These are phyloP conservation scores for Yponomeuta malinellus DNA, from an alignment of 2,888 invertebrate species.

Conservation along the genomic window DNA sequence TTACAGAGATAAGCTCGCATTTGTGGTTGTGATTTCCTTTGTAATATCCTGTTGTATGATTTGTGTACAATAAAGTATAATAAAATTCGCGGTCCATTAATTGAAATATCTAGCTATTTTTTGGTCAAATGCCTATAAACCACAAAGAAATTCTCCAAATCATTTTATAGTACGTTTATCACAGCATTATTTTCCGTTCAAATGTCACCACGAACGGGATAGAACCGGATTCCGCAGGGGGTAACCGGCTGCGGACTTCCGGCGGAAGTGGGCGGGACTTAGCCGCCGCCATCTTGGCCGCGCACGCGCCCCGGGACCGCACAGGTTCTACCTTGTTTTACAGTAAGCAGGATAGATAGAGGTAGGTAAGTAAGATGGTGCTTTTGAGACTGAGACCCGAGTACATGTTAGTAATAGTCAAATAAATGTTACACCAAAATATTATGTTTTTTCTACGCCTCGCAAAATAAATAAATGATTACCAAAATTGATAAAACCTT, in stretches of 20 bases:
- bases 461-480: too few relatives aligned
- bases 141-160: not conserved
- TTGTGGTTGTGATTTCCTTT: too few relatives aligned
- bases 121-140: too few relatives aligned
- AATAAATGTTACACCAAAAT: not conserved
- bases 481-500: too few relatives aligned
- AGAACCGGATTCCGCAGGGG: conserved; percentile 14
- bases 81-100: too few relatives aligned
- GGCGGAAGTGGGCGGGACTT: conserved; percentile 62
- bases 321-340: not conserved
- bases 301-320: conserved; percentile 34
- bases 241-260: conserved; percentile 46
- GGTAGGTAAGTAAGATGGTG: not conserved
- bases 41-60: too few relatives aligned
- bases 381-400: not conserved
- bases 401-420: not conserved
- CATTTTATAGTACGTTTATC: not conserved
- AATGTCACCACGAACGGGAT: not conserved
- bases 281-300: conserved; percentile 53
- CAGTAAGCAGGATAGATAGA: not conserved
- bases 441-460: too few relatives aligned
- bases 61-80: too few relatives aligned
- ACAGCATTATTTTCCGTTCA: not conserved
- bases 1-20: too few relatives aligned
- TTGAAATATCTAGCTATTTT: too few relatives aligned